Conservation (phyloP, 2,888 invertebrate genomes). For the Latrodectus elegans region DNA sequence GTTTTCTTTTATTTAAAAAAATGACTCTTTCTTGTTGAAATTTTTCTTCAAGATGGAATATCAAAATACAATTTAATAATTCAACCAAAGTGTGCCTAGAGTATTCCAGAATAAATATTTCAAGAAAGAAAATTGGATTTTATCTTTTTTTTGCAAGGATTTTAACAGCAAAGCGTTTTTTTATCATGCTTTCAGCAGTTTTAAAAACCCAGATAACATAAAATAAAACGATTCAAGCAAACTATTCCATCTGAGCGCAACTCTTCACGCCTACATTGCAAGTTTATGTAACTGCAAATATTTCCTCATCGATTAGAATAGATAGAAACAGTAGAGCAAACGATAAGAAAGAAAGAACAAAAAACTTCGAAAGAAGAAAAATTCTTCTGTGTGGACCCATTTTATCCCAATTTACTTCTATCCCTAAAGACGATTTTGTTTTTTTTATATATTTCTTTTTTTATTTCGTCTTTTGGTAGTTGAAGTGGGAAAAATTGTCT, state of each 20-base stretch:
- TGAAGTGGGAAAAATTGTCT: slow-evolving; percentile 56
- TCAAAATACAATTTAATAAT: too few relatives aligned
- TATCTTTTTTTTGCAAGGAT: background rate
- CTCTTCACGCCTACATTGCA: slow-evolving; percentile 30
- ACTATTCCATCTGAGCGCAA: background rate
- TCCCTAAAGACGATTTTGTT: slow-evolving; percentile 42
- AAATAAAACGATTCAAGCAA: slow-evolving; percentile 16
- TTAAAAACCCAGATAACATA: slow-evolving; percentile 6
- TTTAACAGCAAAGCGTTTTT: background rate
- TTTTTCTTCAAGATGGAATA: too few relatives aligned
- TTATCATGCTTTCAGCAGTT: too few relatives aligned
- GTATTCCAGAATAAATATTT: background rate
- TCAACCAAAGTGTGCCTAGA: background rate
- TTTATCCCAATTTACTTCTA: slow-evolving; percentile 54
- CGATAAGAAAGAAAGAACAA: slow-evolving; percentile 5
- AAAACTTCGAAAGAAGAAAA: slow-evolving; percentile 21
- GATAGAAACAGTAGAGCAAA: slow-evolving; percentile 29
- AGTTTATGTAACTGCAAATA: slow-evolving; percentile 21
- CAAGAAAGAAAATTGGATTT: background rate
- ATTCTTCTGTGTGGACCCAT: slow-evolving; percentile 47
- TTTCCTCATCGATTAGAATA: slow-evolving; percentile 49
- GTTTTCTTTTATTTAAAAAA: too few relatives aligned
- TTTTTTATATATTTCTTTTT: slow-evolving; percentile 5
- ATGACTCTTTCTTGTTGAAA: too few relatives aligned
- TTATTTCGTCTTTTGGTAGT: slow-evolving; percentile 44